Evolutionary conservation across 2,888 invertebrate genomes (phyloP).

Genomic region (Oscheius sp.): DNA sequence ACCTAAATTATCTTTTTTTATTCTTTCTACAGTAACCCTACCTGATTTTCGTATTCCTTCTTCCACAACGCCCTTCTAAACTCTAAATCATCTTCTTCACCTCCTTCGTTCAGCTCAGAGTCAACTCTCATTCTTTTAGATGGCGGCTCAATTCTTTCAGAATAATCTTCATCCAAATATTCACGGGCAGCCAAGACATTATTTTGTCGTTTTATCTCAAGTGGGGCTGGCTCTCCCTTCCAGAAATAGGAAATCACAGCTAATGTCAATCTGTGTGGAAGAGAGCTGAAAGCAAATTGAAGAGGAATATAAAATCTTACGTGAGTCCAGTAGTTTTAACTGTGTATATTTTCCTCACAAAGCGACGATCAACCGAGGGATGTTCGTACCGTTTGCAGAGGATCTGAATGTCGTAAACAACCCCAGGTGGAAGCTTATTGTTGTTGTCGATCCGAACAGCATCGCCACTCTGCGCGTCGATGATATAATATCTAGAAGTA

Average conservation of each 20-base stretch:
- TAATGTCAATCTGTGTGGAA: slow-evolving; percentile 24
- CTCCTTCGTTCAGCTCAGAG: not conserved
- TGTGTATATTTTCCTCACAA: slow-evolving; percentile 56
- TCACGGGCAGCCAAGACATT: slow-evolving; percentile 16
- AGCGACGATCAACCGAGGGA: slow-evolving; percentile 43
- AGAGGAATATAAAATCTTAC: not conserved
- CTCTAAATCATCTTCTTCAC: not conserved
- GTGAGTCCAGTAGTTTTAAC: slow-evolving; percentile 30
- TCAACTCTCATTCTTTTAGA: too few species aligned
- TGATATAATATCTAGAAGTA: slow-evolving; percentile 45
- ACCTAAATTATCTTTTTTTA: slow-evolving; percentile 12
- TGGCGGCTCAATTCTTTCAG: not conserved
- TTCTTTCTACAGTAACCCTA: not conserved
- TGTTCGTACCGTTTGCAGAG: slow-evolving; percentile 55
- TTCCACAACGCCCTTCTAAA: slow-evolving; percentile 7
- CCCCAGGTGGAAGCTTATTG: slow-evolving; percentile 33
- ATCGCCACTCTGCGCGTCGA: slow-evolving; percentile 40
- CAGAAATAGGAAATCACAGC: slow-evolving; percentile 55
- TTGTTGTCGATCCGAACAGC: slow-evolving; percentile 43
- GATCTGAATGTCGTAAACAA: slow-evolving; percentile 44
- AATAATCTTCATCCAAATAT: not conserved
- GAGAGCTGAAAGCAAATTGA: not conserved
- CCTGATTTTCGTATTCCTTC: slow-evolving; percentile 35
- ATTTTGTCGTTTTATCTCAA: slow-evolving; percentile 30
- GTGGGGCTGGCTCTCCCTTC: slow-evolving; percentile 49